phyloP scores from a whole-genome alignment of 1,140 invertebrate species.

The Heliconius melpomene region DNA sequence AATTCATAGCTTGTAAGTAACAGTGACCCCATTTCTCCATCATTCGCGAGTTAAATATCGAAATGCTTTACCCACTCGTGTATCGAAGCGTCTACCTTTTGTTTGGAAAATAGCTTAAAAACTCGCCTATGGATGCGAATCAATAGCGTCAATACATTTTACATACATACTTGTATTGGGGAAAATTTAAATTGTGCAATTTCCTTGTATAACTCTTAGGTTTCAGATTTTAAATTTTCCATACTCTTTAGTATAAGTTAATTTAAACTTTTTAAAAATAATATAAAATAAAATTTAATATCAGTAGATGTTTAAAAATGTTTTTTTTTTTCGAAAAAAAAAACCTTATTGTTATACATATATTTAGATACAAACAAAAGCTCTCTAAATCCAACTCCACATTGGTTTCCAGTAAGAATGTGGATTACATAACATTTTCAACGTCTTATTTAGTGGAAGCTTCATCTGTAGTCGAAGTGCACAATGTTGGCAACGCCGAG shows the following conservation, averaged over 20 bases:
- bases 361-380: neutral
- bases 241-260: neutral
- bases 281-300: no score
- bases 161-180: neutral
- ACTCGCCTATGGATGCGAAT: slow-evolving; percentile 13
- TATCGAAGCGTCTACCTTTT: slow-evolving; percentile 32
- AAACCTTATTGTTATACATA: neutral
- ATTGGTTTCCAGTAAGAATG: neutral
- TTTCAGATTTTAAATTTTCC: no score
- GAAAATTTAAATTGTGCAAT: no score
- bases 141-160: neutral
- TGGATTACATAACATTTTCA: slow-evolving; percentile 1
- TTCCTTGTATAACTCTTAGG: no score
- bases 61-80: slow-evolving; percentile 17
- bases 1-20: neutral
- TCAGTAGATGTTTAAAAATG: neutral
- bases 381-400: neutral
- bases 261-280: no score
- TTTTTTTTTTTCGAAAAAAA: neutral
- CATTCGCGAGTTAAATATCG: neutral
- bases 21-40: neutral
- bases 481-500: neutral
- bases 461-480: neutral
- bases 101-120: slow-evolving; percentile 33
- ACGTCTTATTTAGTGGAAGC: neutral